Percentiles rank a stretch among this genome's conserved stretches.
These are phyloP conservation scores for Pygmarrhopalites habei DNA, from an alignment of 1,140 invertebrate genomes.

Conservation along the genomic window DNA sequence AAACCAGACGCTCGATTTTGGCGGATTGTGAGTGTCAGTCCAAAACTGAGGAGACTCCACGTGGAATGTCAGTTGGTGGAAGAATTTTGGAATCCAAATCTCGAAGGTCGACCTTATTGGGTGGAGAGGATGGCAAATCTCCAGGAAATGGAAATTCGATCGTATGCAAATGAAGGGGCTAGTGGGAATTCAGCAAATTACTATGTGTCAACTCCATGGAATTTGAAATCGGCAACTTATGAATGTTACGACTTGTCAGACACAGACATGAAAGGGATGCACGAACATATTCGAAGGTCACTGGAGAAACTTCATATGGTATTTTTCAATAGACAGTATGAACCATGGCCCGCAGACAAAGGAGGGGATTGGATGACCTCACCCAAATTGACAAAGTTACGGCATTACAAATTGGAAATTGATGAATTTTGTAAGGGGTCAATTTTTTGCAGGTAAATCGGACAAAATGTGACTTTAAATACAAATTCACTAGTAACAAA, in stretches of 20 bases:
- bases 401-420: background rate
- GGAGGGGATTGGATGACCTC: background rate
- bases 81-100: background rate
- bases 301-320: background rate
- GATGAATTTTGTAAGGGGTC: conserved; percentile 1
- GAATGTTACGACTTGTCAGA: background rate
- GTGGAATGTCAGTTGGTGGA: background rate
- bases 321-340: background rate
- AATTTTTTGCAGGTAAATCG: background rate
- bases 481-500: no score
- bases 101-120: background rate
- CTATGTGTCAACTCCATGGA: background rate
- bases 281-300: background rate
- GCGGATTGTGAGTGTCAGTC: background rate
- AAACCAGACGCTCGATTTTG: background rate
- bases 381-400: background rate
- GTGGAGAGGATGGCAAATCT: background rate
- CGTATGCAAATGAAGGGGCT: background rate
- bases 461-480: no score
- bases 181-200: background rate
- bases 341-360: conserved; percentile 1
- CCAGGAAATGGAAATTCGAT: background rate
- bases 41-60: background rate
- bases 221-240: background rate
- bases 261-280: background rate